Base-by-base conservation (phyloP, 2,888 invertebrate genomes). In the Eristalinus aeneus region DNA sequence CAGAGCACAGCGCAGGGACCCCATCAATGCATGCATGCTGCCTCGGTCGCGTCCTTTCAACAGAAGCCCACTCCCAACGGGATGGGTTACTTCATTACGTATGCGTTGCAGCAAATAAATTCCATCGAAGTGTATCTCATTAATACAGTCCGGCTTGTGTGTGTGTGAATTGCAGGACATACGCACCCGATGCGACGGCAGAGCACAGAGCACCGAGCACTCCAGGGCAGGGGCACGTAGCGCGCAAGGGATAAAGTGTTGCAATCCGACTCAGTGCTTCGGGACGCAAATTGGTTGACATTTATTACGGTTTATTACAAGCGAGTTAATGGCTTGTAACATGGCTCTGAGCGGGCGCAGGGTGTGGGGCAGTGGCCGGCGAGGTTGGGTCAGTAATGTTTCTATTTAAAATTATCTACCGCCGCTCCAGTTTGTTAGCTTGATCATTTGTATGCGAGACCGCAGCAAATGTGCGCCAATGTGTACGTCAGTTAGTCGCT, bases 251-350 rank as follows among this genome's bases (percentile, higher is more conserved):
- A 58, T 75, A 75, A 74, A 72, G 64, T 76, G 72, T 53, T 85
- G 65, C 76, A 85, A 73, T 85, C 85, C 76, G 68, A 81, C 71
- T 69, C 67, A 23, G 63, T 63, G 68, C 67, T 31, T 61, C 36
- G 63, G 61, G 58, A 60, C 58, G 72, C 81, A 82, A 82, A 86
- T 86, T 86, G 86, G 86, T 82, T 82, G 86, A 86, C 82, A 86
- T 82, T 86, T 78, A 86, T 86, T 86, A 82, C 85, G 85, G 76
- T 85, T 85, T 85, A 85, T 86, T 86, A 81, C 86, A 82, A 64
- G 64, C 64, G 65, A 78, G 77, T 69, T 86, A 86, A 82, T 86
- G 69, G 69, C 22, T 64, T 77, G 69, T 58, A 63, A 31, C 34
- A 36, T 10, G 31, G 31, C 56, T 32, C 73, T 54, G 11, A 22